Percentiles rank a stretch among this genome's conserved stretches.
Evolutionary conservation across 2,113 vertebrate species (phyloP).

Genomic region (rabbit (Oryctolagus cuniculus)): DNA sequence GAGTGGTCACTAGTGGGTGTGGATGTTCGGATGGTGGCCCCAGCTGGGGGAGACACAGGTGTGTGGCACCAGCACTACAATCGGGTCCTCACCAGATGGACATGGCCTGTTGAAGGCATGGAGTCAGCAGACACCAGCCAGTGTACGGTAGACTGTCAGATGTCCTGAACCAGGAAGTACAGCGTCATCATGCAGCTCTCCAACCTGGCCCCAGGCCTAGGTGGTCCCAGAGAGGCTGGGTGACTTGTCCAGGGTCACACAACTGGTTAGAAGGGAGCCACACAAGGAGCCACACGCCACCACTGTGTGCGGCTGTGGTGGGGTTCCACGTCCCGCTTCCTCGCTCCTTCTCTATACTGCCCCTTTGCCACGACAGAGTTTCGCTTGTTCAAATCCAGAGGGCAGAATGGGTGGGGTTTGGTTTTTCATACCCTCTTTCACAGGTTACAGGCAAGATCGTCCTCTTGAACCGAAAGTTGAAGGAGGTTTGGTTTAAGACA

Average conservation of each 20-base stretch:
- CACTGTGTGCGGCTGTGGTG: not conserved
- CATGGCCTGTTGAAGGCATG: fast-evolving
- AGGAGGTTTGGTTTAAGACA: slow-evolving; percentile 16
- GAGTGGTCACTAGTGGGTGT: not conserved
- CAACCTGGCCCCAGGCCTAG: not conserved
- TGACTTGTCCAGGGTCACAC: slow-evolving; percentile 44
- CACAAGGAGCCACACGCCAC: not conserved
- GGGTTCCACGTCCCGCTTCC: slow-evolving; percentile 43
- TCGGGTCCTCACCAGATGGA: not conserved
- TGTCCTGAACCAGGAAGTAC: not conserved
- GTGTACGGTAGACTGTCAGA: not conserved
- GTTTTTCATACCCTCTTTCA: slow-evolving; percentile 58
- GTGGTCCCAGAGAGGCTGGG: not conserved
- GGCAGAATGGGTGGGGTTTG: not conserved
- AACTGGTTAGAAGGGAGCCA: slow-evolving; percentile 48
- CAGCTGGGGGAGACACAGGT: not conserved
- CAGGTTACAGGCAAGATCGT: slow-evolving; percentile 4
- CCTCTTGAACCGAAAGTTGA: slow-evolving; percentile 31
- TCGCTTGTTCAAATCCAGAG: slow-evolving; percentile 34
- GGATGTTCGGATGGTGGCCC: not conserved
- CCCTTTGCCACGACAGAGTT: slow-evolving; percentile 23
- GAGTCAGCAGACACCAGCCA: not conserved
- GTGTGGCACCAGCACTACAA: not conserved
- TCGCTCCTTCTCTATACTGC: not conserved
- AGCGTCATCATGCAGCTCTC: not conserved